A percentile compares a stretch with the other conserved stretches of the same genome.
Conservation (phyloP, 2,888 invertebrate genomes). For the Sisyra nigra region DNA sequence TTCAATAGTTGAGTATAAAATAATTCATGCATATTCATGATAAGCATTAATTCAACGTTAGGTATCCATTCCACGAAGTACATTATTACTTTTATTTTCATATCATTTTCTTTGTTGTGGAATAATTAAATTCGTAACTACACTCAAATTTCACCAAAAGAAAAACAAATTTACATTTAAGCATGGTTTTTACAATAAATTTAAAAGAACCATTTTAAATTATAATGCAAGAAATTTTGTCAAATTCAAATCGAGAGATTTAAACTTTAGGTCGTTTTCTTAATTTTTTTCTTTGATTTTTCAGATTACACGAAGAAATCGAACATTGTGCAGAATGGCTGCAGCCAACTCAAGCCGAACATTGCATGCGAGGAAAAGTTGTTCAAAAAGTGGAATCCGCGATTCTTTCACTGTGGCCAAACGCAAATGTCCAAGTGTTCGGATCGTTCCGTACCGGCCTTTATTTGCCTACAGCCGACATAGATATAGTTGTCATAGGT, state of each 20-base stretch:
- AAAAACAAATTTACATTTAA: no score
- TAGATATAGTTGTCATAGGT: slow-evolving; percentile 47
- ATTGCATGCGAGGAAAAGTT: slow-evolving; percentile 73
- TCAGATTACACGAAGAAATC: slow-evolving; percentile 90
- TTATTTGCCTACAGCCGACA: slow-evolving; percentile 89
- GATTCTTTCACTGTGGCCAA: slow-evolving; percentile 80
- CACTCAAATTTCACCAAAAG: not conserved
- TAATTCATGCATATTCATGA: no score
- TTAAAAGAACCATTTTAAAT: no score
- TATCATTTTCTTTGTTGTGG: no score
- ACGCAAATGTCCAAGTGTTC: slow-evolving; percentile 91
- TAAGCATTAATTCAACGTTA: no score
- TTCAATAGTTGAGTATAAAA: no score
- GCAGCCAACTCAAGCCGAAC: slow-evolving; percentile 84
- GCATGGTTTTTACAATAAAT: no score
- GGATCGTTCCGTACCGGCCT: slow-evolving; percentile 95
- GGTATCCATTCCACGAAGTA: no score
- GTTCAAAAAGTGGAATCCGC: slow-evolving; percentile 78
- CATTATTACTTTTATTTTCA: no score
- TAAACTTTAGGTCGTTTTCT: no score
- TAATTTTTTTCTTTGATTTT: slow-evolving; percentile 1
- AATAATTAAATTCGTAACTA: not conserved
- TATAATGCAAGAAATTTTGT: no score
- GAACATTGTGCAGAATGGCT: slow-evolving; percentile 93
- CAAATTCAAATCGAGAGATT: no score